Evolutionary conservation across 2,797 vertebrate genomes (phyloP), one percentile per base, ranked within the genome.

Genomic region (Chromis chromis): DNA sequence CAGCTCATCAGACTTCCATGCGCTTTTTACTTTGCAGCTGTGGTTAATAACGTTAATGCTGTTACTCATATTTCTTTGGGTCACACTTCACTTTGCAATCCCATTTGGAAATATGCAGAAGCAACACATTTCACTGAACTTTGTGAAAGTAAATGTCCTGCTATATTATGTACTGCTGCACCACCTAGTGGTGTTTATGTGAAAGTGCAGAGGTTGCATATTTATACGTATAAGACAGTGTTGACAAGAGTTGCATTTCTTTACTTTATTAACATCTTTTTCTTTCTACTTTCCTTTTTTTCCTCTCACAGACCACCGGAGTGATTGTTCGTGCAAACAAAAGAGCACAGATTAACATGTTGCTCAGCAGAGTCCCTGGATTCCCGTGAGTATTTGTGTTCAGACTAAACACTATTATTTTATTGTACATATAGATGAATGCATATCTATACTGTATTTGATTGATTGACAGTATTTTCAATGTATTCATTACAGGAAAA

Each of bases 251-350:
- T 3, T 39, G 6, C 11, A 53, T 33, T 25, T 24, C 39, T 49
- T 65, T 3, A 36, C 24, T 56, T 56, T 28, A 31, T 70, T 40
- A 16, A 36, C 3, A 6, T 27, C 17, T 9, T 28, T 11, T 62
- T 13, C 5, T 28, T 46, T 60, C 9, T 22, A 6, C 0, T 27
- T 28, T 36, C 0, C 70, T 61, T 17, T 42, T 46, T 50, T 64
- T 54, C 54, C 57, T 10, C 17, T 49, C 52, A 17, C 77, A 96
- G 95, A 95, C 93, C 17, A 94, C 92, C n/a, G 95, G 95, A 40
- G 59, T 95, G 31, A 94, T 94, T 52, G 87, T 96, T 1, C 94
- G 94, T 46, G 94, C 94, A 17, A 92, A 80, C 81, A 96, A 95
- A 86, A 92, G 93, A 79, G 94, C 95, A 0, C 95, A 96, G 79